Percentiles rank a stretch among this genome's conserved stretches.
Conservation (phyloP, 2,797 vertebrate species). For the Ispidina lecontei region DNA sequence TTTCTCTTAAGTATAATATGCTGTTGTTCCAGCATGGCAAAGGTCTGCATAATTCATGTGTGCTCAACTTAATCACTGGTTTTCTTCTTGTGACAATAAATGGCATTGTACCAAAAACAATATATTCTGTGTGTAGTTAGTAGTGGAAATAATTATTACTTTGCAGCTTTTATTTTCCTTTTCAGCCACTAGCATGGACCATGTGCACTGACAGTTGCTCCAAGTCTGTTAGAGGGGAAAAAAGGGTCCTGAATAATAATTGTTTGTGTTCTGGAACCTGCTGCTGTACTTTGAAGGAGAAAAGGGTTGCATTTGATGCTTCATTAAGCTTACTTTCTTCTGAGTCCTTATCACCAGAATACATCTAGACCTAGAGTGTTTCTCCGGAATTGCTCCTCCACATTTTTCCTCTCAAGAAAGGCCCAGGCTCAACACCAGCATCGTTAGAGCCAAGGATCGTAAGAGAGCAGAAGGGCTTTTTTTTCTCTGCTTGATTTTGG, state of each 20-base stretch:
- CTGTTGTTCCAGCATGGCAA: slow-evolving; percentile 47
- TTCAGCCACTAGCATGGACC: background rate
- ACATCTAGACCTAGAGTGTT: background rate
- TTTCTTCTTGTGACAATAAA: slow-evolving; percentile 60
- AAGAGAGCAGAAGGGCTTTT: slow-evolving; percentile 9
- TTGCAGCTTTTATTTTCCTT: slow-evolving; percentile 37
- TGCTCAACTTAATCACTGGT: slow-evolving; percentile 45
- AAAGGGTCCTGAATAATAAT: background rate
- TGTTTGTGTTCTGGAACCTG: slow-evolving; percentile 22
- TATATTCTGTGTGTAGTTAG: slow-evolving; percentile 43
- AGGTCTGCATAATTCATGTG: slow-evolving; percentile 50
- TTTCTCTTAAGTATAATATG: background rate
- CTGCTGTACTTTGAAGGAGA: background rate
- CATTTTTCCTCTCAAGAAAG: slow-evolving; percentile 9
- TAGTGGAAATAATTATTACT: slow-evolving; percentile 52
- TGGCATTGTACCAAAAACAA: slow-evolving; percentile 55
- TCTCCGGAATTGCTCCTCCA: background rate
- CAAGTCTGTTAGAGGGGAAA: background rate
- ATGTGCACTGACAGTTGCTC: background rate
- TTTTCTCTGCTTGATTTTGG: background rate
- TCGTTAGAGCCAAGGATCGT: slow-evolving; percentile 29
- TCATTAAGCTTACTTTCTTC: slow-evolving; percentile 10
- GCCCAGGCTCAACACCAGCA: slow-evolving; percentile 22
- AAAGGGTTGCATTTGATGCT: background rate
- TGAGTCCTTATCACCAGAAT: background rate